A percentile compares a stretch with the other conserved stretches of the same genome.
These are phyloP conservation scores for Rhabdomys pumilio DNA, from an alignment of 2,797 vertebrate genomes.

Conservation along the genomic window DNA sequence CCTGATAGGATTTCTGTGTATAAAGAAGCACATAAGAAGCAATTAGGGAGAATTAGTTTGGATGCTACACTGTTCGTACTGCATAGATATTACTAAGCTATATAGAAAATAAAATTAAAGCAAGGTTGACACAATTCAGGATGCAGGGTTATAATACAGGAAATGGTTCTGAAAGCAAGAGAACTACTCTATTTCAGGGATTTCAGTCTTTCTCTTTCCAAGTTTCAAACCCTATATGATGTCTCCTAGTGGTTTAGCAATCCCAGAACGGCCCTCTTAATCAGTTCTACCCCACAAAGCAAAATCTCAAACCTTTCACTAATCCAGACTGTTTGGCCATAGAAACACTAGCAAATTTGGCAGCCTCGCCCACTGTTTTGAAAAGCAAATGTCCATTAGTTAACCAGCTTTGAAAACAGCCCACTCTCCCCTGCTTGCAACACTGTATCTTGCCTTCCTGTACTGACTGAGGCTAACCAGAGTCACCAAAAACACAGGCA, in stretches of 20 bases:
- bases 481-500: not conserved
- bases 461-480: not conserved
- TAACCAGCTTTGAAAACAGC: not conserved
- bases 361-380: not conserved
- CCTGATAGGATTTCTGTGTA: not conserved
- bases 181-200: not conserved
- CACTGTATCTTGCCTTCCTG: not conserved
- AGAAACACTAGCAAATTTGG: not conserved
- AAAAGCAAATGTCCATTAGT: not conserved
- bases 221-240: not conserved
- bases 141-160: constrained; percentile 16
- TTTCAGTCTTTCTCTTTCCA: not conserved
- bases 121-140: not conserved
- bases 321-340: not conserved
- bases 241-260: not conserved
- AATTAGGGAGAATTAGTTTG: not conserved
- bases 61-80: not conserved
- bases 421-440: not conserved
- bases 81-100: not conserved
- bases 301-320: constrained; percentile 28
- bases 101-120: not conserved
- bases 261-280: not conserved
- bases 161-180: not conserved
- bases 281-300: not conserved
- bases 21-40: not conserved